Evolutionary conservation across 2,888 invertebrate species (phyloP).

Genomic region (Heliothis peltigera): DNA sequence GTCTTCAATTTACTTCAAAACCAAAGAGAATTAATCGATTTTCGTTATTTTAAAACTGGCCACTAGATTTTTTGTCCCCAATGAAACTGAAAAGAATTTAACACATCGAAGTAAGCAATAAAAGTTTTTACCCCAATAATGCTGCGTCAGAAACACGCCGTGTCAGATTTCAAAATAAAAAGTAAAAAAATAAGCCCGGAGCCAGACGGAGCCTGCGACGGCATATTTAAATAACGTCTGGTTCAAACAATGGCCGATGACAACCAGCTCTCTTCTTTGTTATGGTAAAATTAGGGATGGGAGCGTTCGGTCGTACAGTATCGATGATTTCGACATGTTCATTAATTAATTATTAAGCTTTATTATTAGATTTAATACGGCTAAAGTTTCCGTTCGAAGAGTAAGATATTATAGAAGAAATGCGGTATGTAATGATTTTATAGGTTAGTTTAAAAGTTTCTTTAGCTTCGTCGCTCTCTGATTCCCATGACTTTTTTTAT

Average conservation of each 20-base stretch:
- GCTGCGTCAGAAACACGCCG: slow-evolving; percentile 55
- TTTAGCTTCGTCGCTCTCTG: not conserved
- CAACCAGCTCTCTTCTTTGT: slow-evolving; percentile 81
- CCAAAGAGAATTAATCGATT: too few relatives aligned
- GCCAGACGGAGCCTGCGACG: slow-evolving; percentile 72
- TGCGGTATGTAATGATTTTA: not conserved
- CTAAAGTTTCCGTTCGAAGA: slow-evolving; percentile 5
- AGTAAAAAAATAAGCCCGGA: slow-evolving; percentile 64
- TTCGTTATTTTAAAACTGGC: too few relatives aligned
- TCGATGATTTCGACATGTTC: slow-evolving; percentile 50
- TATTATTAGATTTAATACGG: slow-evolving; percentile 32
- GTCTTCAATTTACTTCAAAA: too few relatives aligned
- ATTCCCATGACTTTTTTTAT: not conserved
- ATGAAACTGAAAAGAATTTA: slow-evolving; percentile 22
- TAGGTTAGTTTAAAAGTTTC: not conserved
- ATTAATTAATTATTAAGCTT: slow-evolving; percentile 19
- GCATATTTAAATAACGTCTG: slow-evolving; percentile 88
- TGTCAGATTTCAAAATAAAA: slow-evolving; percentile 75
- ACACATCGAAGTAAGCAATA: slow-evolving; percentile 49
- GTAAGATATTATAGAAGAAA: slow-evolving; percentile 16
- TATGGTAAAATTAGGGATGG: slow-evolving; percentile 81
- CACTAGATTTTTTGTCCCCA: slow-evolving; percentile 7
- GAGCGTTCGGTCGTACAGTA: slow-evolving; percentile 38
- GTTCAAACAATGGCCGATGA: slow-evolving; percentile 82
- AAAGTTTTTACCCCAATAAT: slow-evolving; percentile 44